Evolutionary conservation across 2,888 invertebrate genomes (phyloP).

Genomic region (Microdon myrmicae): DNA sequence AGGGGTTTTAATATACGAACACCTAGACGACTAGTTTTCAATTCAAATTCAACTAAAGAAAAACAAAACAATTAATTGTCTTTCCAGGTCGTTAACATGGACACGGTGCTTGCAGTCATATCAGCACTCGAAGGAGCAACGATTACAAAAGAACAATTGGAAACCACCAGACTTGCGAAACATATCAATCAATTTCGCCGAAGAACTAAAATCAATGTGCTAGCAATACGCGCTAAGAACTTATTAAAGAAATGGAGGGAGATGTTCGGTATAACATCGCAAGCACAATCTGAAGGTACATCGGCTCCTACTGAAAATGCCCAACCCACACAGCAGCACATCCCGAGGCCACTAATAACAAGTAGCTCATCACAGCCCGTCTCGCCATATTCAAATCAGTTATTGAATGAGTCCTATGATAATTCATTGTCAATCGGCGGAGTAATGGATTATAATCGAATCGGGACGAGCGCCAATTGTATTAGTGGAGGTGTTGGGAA

Average conservation of each 20-base stretch:
- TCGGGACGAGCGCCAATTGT: too few species aligned
- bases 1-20: too few species aligned
- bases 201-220: constrained; percentile 82
- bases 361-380: constrained; percentile 53
- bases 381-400: constrained; percentile 50
- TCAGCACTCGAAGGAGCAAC: constrained; percentile 88
- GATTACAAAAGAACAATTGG: constrained; percentile 66
- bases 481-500: too few species aligned
- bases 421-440: constrained; percentile 41
- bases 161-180: constrained; percentile 93
- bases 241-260: constrained; percentile 93
- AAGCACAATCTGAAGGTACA: constrained; percentile 28
- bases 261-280: constrained; percentile 74
- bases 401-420: constrained; percentile 37
- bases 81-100: constrained; percentile 93
- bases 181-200: constrained; percentile 91
- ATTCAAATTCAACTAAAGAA: too few species aligned
- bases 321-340: constrained; percentile 28
- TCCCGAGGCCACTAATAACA: constrained; percentile 23
- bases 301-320: constrained; percentile 17
- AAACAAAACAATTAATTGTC: too few species aligned
- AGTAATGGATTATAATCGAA: constrained; percentile 30
- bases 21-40: too few species aligned
- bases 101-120: constrained; percentile 91
- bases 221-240: constrained; percentile 91